Base-by-base conservation (phyloP, 2,797 vertebrate species). In the Arnoldichthys spilopterus region DNA sequence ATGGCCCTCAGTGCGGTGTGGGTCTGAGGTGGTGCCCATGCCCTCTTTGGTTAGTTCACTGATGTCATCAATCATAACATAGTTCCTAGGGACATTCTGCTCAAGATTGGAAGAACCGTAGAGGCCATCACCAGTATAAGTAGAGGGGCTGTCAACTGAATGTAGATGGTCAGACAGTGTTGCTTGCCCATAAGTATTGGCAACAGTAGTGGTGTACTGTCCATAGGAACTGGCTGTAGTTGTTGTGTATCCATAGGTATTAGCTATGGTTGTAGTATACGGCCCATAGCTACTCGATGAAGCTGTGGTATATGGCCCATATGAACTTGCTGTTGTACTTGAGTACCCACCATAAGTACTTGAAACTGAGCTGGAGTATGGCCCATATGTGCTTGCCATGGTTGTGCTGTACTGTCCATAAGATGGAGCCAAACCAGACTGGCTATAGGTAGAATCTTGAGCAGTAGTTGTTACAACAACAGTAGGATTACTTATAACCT, bases 31-130 rank as follows among this genome's bases (percentile, higher is more conserved):
- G 78, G 92, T 87, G 88, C 94, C 92, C 28, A 95, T 90, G 90
- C 94, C 97, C 66, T 98, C 96, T 91, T 99, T 99, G 85, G 96
- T 99, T 83, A 99, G 94, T 91, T 99, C 98, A 0, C 96, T 99
- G 83, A 99, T 98, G 75, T 99, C 98, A 0, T 99, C 98, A 0
- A 98, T 99, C 96, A 98, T 97, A 86, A 99, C 97, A 13, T 99
- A 99, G 91, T 99, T 99, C 54, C 98, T 95, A 9, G 97, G 96
- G 45, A 98, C 94, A 63, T 94, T 99, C 89, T 99, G 97, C 86
- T 99, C 98, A 85, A 99, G 92, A 86, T 88, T 96, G 83, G 97
- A 94, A 75, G 90, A 88, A 75, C 92, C 91, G 40, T 98, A 99
- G 80, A 97, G 93, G 40, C 95, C 95, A 66, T 99, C 96, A 0